phyloP scores from a whole-genome alignment of 2,113 vertebrate species.

The Dicerorhinus sumatrensis region DNA sequence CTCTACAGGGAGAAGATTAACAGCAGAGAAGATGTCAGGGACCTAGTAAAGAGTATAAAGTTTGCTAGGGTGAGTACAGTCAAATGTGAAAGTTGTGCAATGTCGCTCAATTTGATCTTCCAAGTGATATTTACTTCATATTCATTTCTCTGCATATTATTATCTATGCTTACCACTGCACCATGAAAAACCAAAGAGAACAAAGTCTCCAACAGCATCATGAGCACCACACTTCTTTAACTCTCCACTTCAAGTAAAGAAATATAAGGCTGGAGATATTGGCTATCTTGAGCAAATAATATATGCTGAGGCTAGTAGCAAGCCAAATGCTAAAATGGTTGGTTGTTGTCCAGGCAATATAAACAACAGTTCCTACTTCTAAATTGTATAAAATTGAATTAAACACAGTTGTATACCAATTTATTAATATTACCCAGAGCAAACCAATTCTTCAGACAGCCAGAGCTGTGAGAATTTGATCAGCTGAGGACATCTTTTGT shows the following conservation, averaged over 20 bases:
- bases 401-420: background rate
- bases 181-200: background rate
- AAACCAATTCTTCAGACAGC: constrained; percentile 6
- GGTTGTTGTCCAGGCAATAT: background rate
- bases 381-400: accelerated
- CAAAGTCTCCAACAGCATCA: background rate
- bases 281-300: constrained; percentile 71
- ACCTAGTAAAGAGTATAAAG: background rate
- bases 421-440: background rate
- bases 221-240: background rate
- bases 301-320: constrained; percentile 44
- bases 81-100: accelerated
- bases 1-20: constrained; percentile 56
- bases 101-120: background rate
- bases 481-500: too few relatives aligned
- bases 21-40: background rate
- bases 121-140: background rate
- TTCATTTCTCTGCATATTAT: accelerated
- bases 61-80: background rate
- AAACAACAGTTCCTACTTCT: accelerated
- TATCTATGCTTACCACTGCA: accelerated
- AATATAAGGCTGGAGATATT: constrained; percentile 55
- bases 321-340: constrained; percentile 38
- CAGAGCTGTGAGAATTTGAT: background rate
- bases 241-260: constrained; percentile 50